Evolutionary conservation across 2,888 invertebrate species (phyloP), one percentile per base, ranked within the genome.

Genomic region (Mycogona germanica): DNA sequence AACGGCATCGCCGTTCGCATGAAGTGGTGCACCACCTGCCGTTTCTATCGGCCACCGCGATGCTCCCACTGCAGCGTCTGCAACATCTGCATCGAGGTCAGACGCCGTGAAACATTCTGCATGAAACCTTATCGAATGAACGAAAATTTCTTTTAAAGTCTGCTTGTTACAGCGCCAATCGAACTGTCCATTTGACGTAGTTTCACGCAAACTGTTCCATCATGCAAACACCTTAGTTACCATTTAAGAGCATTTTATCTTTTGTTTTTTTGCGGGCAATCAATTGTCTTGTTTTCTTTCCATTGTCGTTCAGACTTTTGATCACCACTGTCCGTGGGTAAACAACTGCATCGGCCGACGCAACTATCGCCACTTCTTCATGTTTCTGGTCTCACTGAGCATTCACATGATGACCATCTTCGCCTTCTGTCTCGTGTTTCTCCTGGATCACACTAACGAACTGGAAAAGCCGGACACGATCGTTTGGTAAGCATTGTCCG

Each of bases 21-120:
- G 97, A 99, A 98, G 75, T 98, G 97, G 97, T 97, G 98, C 74
- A 89, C 93, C 63, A 98, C 98, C 2, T 98, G 98, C 76, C 93
- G 96, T 76, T 98, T 98, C 77, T 98, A 99, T 75, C 79, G 98
- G 66, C 98, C 98, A 69, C 98, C 98, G 60, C 78, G 98, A 67
- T 96, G 97, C 73, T 95, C 95, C 57, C 98, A 98, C 74, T 98
- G 98, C 74, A 95, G 95, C 63, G 95, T 97, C 57, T 98, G 97
- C 78, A 93, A 98, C 76, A 91, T 91, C 69, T 97, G 96, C 73
- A 95, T 93, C 72, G 92, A 92, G 81, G 89, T 88, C 5, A 25
- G 19, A n/a, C n/a, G n/a, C n/a, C n/a, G n/a, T n/a, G n/a, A n/a
- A n/a, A n/a, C n/a, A n/a, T n/a, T n/a, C n/a, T n/a, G n/a, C n/a